Percentiles rank a stretch among this genome's conserved stretches.
phyloP scores from a whole-genome alignment of 2,797 vertebrate species.

The Columba guinea region DNA sequence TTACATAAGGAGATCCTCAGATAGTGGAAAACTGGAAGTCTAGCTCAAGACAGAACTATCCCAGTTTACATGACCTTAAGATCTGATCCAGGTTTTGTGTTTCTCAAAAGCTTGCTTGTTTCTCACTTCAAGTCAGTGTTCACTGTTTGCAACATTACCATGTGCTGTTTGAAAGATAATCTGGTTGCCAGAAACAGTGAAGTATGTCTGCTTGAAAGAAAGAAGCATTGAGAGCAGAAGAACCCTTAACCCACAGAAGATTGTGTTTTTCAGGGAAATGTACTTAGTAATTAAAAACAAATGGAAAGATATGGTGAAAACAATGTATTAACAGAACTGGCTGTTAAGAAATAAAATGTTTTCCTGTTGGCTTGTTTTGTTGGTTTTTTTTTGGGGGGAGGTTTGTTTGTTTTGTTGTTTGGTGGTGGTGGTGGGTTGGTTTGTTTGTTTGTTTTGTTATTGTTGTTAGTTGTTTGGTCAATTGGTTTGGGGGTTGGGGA shows the following conservation, averaged over 20 bases:
- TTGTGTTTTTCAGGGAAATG: background rate
- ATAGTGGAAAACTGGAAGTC: background rate
- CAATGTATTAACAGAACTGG: background rate
- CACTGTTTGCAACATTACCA: background rate
- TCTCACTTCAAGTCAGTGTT: background rate
- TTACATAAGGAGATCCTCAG: background rate
- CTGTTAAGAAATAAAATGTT: background rate
- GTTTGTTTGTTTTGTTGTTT: no score
- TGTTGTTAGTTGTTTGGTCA: no score
- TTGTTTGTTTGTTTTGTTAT: no score
- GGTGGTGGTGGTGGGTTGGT: no score
- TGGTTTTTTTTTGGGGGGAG: no score
- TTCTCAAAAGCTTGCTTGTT: background rate
- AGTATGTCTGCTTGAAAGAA: background rate
- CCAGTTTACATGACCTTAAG: background rate
- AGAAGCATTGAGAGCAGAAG: slow-evolving; percentile 23
- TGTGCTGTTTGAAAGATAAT: slow-evolving; percentile 24
- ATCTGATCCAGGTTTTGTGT: background rate
- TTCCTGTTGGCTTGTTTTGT: background rate
- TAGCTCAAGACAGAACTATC: background rate
- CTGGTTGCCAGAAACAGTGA: slow-evolving; percentile 42
- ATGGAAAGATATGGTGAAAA: slow-evolving; percentile 20
- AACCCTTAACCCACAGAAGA: slow-evolving; percentile 12
- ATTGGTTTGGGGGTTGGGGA: no score
- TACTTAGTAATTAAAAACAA: slow-evolving; percentile 29